Percentiles rank a stretch among this genome's conserved stretches.
Conservation (phyloP, 2,113 vertebrate genomes). For the Genyomyrus donnyi region DNA sequence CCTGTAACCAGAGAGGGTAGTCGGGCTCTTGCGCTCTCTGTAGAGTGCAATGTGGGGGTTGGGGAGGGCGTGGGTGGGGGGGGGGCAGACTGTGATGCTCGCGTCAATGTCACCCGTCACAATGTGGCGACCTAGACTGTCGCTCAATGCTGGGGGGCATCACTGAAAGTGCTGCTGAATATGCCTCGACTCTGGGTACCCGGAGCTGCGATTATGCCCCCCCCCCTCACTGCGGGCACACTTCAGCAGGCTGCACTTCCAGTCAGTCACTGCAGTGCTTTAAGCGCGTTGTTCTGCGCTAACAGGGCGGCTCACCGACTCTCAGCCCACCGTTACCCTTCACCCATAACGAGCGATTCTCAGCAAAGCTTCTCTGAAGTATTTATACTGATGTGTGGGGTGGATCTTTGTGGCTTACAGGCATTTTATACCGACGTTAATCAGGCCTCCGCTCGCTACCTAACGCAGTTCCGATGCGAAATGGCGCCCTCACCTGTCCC, state of each 20-base stretch:
- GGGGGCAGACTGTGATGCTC: too few relatives aligned
- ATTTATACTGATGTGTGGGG: background rate
- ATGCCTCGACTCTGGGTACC: background rate
- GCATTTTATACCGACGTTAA: background rate
- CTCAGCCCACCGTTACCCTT: background rate
- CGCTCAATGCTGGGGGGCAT: too few relatives aligned
- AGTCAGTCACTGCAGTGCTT: background rate
- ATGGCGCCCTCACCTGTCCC: slow-evolving; percentile 72
- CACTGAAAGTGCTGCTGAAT: background rate
- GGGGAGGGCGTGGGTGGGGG: too few relatives aligned
- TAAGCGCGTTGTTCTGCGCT: background rate
- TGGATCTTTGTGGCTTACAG: background rate
- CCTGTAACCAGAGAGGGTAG: too few relatives aligned
- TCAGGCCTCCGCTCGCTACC: background rate
- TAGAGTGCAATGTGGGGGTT: too few relatives aligned
- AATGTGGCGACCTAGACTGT: background rate
- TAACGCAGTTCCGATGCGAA: background rate
- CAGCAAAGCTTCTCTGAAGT: background rate
- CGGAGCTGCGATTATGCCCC: background rate
- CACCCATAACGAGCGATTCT: background rate
- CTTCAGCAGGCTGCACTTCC: background rate
- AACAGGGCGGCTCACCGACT: background rate
- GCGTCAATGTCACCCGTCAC: background rate
- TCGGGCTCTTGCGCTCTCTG: too few relatives aligned
- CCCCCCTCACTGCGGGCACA: background rate